Evolutionary conservation across 1,140 invertebrate species (phyloP), one percentile per base, ranked within the genome.

Genomic region (Drosophila saltans): DNA sequence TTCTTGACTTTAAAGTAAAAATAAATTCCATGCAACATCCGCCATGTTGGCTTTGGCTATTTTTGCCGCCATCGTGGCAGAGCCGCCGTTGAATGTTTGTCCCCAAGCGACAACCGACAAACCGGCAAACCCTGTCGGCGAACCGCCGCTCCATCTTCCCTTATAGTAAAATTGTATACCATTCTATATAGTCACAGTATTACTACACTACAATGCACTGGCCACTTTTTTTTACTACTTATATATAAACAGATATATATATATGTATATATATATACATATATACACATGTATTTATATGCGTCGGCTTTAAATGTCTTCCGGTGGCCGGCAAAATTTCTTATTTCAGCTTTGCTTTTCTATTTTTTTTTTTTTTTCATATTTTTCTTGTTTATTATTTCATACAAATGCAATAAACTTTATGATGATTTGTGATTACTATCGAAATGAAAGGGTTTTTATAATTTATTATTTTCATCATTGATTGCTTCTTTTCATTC

Each of bases 1-100:
- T 83, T 83, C 72, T 81, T 81, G 78, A 81, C 78, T 83, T 81
- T 83, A 83, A 81, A 83, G 75, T 80, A 83, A 81, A 81, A 83
- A 83, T 81, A 83, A 81, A 83, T 83, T 83, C 81, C 81, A 81
- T 83, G 72, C 81, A 81, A 83, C 78, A 83, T 83, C 78, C 81
- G 78, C 80, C 78, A 80, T 80, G 75, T 80, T 80, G 78, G 78
- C 70, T 77, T 80, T 73, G 69, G 73, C 79, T 81, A 80, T 72
- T 75, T 75, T 80, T 78, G 76, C 71, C 77, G 77, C 78, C 72
- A 62, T 77, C 52, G 64, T 68, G 64, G 55, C 63, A 69, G 73
- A 66, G 45, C 63, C 11, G 36, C 59, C 45, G 45, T 52, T 52
- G 28, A 16, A 16, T 16, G 16, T 16, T 21, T 33, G 66, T 58